phyloP scores from a whole-genome alignment of 2,113 vertebrate genomes.

The Phocoena sinus region DNA sequence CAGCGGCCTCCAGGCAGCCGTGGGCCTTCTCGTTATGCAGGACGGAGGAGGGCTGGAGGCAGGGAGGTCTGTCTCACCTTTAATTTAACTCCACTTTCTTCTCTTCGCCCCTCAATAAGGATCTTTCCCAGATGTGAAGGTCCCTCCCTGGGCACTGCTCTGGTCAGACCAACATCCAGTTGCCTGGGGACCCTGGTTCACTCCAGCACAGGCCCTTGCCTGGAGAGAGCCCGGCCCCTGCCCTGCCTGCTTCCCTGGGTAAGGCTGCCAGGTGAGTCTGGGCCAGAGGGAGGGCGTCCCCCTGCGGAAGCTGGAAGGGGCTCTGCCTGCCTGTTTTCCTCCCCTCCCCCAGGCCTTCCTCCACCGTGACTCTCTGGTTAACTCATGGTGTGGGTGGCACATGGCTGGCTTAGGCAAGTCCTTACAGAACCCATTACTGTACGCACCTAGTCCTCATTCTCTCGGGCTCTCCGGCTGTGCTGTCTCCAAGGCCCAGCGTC shows the following conservation, averaged over 20 bases:
- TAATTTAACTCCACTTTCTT: background rate
- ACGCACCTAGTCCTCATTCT: background rate
- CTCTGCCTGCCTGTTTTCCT: background rate
- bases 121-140: constrained; percentile 57
- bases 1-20: background rate
- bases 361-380: background rate
- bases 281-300: accelerated
- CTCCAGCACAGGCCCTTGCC: background rate
- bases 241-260: background rate
- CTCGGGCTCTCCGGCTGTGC: background rate
- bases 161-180: background rate
- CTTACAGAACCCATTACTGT: background rate
- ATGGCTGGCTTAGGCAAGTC: constrained; percentile 43
- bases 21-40: background rate
- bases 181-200: background rate
- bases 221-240: background rate
- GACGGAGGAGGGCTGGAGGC: background rate
- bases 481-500: background rate
- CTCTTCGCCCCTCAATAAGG: background rate
- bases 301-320: background rate
- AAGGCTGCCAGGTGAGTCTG: constrained; percentile 43
- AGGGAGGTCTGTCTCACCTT: background rate
- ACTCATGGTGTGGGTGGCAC: constrained; percentile 34
- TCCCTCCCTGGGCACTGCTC: background rate
- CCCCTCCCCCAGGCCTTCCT: background rate